Conservation (phyloP, 2,888 invertebrate species). For the Acanthopleura granulata region DNA sequence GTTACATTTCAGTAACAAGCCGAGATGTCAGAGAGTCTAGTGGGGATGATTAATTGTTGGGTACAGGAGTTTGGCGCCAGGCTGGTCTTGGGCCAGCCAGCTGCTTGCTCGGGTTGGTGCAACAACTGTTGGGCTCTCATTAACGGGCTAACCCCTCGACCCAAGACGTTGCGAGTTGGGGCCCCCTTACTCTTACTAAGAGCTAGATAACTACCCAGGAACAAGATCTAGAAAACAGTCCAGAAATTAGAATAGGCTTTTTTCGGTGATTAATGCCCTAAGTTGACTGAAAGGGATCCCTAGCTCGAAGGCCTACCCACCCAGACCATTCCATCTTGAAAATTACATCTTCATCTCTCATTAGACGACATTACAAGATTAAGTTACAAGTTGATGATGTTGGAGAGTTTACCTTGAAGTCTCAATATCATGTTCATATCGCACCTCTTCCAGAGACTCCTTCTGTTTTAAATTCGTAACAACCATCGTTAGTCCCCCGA, state of each 20-base stretch:
- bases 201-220: not conserved
- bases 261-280: conserved; percentile 20
- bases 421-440: no score
- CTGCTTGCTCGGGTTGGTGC: conserved; percentile 15
- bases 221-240: conserved; percentile 4
- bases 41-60: conserved; percentile 26
- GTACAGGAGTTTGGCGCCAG: conserved; percentile 28
- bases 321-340: conserved; percentile 26
- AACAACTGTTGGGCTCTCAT: conserved; percentile 19
- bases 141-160: conserved; percentile 17
- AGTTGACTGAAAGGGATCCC: conserved; percentile 11
- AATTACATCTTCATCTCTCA: conserved; percentile 49
- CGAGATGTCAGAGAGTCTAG: not conserved
- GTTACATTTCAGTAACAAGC: conserved; percentile 15
- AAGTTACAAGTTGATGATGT: conserved; percentile 38
- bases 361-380: conserved; percentile 40
- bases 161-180: not conserved
- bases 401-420: not conserved
- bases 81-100: conserved; percentile 11
- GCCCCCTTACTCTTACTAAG: not conserved
- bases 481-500: no score
- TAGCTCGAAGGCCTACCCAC: not conserved
- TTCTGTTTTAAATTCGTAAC: no score
- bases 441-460: no score
- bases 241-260: conserved; percentile 20